Base-by-base conservation (phyloP, 1,140 invertebrate species). In the Euwallacea fornicatus region DNA sequence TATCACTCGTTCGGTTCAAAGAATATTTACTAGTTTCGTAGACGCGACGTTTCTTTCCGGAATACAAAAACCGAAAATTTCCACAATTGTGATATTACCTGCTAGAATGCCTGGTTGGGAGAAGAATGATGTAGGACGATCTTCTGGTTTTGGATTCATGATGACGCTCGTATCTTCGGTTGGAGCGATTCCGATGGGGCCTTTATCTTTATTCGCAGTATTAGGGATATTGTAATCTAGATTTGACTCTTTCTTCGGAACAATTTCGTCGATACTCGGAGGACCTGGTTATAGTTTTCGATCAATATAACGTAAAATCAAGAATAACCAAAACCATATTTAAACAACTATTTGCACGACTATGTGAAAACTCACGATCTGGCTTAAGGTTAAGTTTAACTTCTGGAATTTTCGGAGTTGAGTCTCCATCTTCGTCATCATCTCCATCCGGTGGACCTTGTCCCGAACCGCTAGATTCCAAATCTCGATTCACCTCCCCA, bases 21-120 rank as follows among this genome's bases (percentile, higher is more conserved):
- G 1, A 13, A 11, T 47, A n/a, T 50, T 50, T 50, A 50, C 9
- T 50, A 11, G 46, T 50, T 50, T 50, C 1, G 46, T 13, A 50
- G 2, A 50, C 46, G 46, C 21, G 4, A 33, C 21, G 4, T 33
- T 1, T 33, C 21, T 33, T 33, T 33, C 21, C 21, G 21, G 21
- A 33, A 2, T 33, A 33, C 21, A 4, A 33, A 33, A 33, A 33
- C 21, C 4, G 4, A 33, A 33, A 33, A 33, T 33, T 33, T 33
- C 21, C 21, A 33, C 21, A 33, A 33, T 2, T 4, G 21, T 4
- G 21, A 33, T 54, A 15, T 41, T 84, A 97, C 95, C 95, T 82
- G 95, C 95, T 76, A 98, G 85, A 67, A 97, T 95, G 76, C 95
- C 95, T 47, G 96, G 95, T 83, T 97, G 94, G 73, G 93, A 92